phyloP scores from a whole-genome alignment of 2,113 vertebrate genomes.

The Saguinus imperator region DNA sequence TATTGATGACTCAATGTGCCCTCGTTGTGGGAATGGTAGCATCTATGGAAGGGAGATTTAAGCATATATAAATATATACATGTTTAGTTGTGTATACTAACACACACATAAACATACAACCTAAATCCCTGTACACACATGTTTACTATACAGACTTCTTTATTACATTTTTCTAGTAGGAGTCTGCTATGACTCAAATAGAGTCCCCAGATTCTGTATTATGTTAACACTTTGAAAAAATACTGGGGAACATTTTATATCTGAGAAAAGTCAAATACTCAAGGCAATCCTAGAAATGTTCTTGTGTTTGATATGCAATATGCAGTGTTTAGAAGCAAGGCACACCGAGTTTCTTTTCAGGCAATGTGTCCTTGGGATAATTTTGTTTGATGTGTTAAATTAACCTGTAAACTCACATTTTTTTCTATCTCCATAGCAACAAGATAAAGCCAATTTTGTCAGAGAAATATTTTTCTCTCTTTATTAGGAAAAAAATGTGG shows the following conservation, averaged over 20 bases:
- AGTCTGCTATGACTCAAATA: neutral
- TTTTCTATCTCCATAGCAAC: neutral
- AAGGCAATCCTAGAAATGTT: neutral
- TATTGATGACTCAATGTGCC: neutral
- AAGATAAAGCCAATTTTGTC: neutral
- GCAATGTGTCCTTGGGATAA: neutral
- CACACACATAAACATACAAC: neutral
- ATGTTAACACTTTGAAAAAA: neutral
- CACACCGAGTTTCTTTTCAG: neutral
- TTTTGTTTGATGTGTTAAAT: neutral
- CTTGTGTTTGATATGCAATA: neutral
- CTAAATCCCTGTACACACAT: neutral
- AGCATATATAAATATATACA: neutral
- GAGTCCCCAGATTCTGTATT: neutral
- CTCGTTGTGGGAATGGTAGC: neutral
- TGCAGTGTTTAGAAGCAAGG: neutral
- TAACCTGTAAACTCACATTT: constrained; percentile 5
- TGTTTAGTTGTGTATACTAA: neutral
- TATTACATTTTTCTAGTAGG: neutral
- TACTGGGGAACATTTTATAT: neutral
- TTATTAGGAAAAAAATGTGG: neutral
- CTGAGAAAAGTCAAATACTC: neutral
- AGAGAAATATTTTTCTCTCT: neutral
- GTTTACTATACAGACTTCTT: neutral
- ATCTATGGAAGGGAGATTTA: neutral